phyloP scores from a whole-genome alignment of 1,140 invertebrate genomes.

The Sminthurinus signatus region DNA sequence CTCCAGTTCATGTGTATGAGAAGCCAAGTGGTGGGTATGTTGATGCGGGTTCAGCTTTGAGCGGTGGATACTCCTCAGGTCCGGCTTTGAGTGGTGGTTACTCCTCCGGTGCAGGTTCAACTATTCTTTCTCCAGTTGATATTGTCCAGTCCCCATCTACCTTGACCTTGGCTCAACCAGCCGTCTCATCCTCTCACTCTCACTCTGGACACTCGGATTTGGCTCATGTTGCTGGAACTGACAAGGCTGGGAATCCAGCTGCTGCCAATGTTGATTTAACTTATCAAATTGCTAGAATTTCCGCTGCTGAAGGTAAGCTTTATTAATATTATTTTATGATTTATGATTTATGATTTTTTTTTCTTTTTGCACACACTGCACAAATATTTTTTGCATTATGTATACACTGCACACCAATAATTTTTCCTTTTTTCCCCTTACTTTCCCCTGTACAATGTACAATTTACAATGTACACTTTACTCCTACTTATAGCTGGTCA shows the following conservation, averaged over 20 bases:
- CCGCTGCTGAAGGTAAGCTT: constrained; percentile 1
- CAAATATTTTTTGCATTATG: neutral
- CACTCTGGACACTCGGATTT: neutral
- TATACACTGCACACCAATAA: too few species aligned
- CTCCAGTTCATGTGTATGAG: constrained; percentile 47
- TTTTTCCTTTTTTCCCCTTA: too few species aligned
- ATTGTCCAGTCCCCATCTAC: neutral
- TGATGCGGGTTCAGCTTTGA: neutral
- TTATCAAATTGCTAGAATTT: constrained; percentile 7
- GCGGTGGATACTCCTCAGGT: neutral
- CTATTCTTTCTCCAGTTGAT: too few species aligned
- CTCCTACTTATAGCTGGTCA: constrained; percentile 4
- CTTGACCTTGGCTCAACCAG: neutral
- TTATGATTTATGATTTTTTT: neutral
- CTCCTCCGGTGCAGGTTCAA: neutral
- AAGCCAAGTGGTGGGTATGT: constrained; percentile 16
- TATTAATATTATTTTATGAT: neutral
- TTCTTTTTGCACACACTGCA: neutral
- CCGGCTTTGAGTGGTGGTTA: neutral
- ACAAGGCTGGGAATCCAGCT: neutral
- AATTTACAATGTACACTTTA: too few species aligned
- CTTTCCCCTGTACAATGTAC: too few species aligned
- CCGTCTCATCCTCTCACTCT: neutral
- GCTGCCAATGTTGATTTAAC: constrained; percentile 10
- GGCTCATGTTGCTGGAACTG: constrained; percentile 9